These are phyloP conservation scores for Caenorhabditis zanzibari DNA, from an alignment of 2,888 invertebrate species.

Conservation along the genomic window DNA sequence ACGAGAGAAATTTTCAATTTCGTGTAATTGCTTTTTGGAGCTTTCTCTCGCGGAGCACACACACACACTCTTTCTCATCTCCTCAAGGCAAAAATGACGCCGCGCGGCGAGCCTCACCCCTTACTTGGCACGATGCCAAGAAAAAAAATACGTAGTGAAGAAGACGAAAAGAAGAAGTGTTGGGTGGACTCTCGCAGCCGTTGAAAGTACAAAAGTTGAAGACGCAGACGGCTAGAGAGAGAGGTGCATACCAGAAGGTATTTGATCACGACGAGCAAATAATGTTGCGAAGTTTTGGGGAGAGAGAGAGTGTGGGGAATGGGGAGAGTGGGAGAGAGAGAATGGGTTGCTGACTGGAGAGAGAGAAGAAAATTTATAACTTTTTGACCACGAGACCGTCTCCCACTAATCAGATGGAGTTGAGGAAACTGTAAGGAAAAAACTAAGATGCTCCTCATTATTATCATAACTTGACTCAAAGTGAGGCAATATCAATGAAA, in stretches of 20 bases:
- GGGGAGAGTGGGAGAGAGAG: neutral
- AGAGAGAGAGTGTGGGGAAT: neutral
- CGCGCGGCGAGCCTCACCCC: neutral
- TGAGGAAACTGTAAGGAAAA: no score
- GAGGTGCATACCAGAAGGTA: constrained; percentile 20
- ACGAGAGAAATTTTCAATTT: constrained; percentile 57
- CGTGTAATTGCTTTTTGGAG: constrained; percentile 63
- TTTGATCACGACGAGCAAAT: constrained; percentile 64
- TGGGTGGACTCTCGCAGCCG: constrained; percentile 24
- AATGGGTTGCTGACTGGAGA: constrained; percentile 1
- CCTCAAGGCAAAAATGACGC: constrained; percentile 48
- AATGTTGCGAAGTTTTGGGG: constrained; percentile 47
- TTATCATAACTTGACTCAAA: no score
- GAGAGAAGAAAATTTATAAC: constrained; percentile 26
- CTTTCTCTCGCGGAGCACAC: neutral
- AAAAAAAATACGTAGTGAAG: constrained; percentile 12
- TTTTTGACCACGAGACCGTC: constrained; percentile 27
- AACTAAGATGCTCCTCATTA: no score
- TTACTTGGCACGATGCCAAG: constrained; percentile 22
- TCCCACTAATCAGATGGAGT: neutral
- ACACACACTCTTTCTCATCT: no score
- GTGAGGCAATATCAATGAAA: no score
- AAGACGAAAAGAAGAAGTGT: constrained; percentile 21
- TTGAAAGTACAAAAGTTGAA: constrained; percentile 41
- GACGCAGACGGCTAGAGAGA: constrained; percentile 18